Evolutionary conservation across 2,888 invertebrate species (phyloP), one percentile per base, ranked within the genome.

Genomic region (Ormyrus thymus): DNA sequence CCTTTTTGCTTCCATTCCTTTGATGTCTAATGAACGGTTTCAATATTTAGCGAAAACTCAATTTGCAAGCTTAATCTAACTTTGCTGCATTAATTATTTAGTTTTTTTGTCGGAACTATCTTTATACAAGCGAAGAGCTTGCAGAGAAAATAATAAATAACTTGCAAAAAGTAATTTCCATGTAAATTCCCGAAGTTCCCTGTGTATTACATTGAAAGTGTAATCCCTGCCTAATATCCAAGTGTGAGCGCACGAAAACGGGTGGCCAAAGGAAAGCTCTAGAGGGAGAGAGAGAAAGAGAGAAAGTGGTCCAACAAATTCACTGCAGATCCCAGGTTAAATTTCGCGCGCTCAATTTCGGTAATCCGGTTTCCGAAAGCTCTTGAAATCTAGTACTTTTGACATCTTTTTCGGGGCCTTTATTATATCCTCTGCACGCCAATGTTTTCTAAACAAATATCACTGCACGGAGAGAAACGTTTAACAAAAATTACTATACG

Each of bases 321-420:
- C 70, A 29, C 43, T 59, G 50, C 11, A 51, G 59, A 70, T 70
- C 50, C 70, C 51, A 43, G 10, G 59, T 61, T 70, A 59, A 70
- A 70, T 70, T 70, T 51, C 50, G 29, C 51, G 59, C 59, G 70
- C 15, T 70, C 58, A 59, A 70, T 70, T 70, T 59, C 51, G 43
- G 70, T 70, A 70, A 70, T 70, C 70, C 59, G 50, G 46, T 61
- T 70, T 50, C 51, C 50, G 50, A n/a, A 59, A 15, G 56, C 59
- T 70, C 48, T 51, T 48, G 59, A 70, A 70, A 56, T 48, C 43
- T 70, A 29, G 59, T 70, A 59, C 70, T 70, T 70, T 59, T 61
- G 43, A 51, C 70, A n/a, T n/a, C 70, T 61, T 70, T 70, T 70
- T 29, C 29, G 29, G 4, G 29, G 29, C 29, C 4, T 29, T 29